Evolutionary conservation across 2,113 vertebrate species (phyloP), one percentile per base, ranked within the genome.

Genomic region (Anoura caudifer): DNA sequence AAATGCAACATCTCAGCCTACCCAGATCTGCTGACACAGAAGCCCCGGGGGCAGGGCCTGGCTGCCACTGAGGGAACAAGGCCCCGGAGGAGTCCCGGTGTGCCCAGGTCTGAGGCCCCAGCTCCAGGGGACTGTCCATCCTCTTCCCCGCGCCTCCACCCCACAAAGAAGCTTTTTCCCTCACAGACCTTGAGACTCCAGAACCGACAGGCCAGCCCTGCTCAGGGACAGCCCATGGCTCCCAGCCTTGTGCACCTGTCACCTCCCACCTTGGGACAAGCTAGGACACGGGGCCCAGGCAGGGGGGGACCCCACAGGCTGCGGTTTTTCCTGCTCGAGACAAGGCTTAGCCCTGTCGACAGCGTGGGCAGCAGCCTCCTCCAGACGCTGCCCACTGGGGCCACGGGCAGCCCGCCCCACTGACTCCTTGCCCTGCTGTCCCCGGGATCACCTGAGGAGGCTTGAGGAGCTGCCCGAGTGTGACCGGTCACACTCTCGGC

Each of bases 391-490:
- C 13, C 65, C n/a, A 17, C 56, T 2, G 26, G 13, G 50, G 75
- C 28, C 69, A 20, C 33, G 1, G 3, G 7, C 3, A 9, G 47
- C 43, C 84, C 36, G 10, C 26, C 26, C 67, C 5, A 5, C 20
- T 3, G 0, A 7, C 33, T 26, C 56, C 3, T 1, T 0, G 31
- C 80, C 47, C 36, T 3, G 1, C 22, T 0, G 0, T 13, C 47
- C 45, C 41, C 20, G 2, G 12, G 14, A 2, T 96, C 96, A 99
- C 99, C 99, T 99, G 95, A 99, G 99, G 82, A 99, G 98, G 95
- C 99, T 99, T 26, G 97, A 98, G 0, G 98, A 98, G 94, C 99
- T 99, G 91, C 99, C 99, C 0, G 99, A 99, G 92, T 99, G 99
- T 1, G 99, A 99, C 59, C 98, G 98, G 94, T 99, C 99, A n/a